These are phyloP conservation scores for Ameiurus melas DNA, from an alignment of 2,113 vertebrate species.

Conservation along the genomic window DNA sequence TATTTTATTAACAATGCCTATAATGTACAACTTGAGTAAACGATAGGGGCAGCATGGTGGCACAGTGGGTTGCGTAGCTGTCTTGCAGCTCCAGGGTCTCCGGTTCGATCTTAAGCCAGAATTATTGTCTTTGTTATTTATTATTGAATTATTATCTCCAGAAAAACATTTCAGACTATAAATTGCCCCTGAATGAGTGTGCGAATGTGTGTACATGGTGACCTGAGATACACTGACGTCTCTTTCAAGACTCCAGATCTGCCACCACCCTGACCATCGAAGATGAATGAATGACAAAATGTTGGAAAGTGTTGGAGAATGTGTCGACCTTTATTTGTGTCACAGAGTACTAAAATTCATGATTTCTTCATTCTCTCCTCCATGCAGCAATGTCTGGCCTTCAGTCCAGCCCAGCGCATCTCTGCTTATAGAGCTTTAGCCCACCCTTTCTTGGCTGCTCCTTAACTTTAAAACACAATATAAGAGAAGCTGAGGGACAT, in stretches of 20 bases:
- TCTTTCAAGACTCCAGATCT: not conserved
- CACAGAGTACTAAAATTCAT: not conserved
- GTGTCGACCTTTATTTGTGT: not conserved
- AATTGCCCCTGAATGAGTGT: not conserved
- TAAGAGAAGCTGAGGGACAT: not conserved
- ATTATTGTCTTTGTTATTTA: not conserved
- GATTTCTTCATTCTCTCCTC: slow-evolving; percentile 25
- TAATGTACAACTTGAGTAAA: not conserved
- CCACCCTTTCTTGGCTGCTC: slow-evolving; percentile 67
- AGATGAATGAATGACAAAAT: not conserved
- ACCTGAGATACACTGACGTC: not conserved
- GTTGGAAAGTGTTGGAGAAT: not conserved
- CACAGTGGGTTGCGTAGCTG: not conserved
- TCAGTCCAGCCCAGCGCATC: slow-evolving; percentile 68
- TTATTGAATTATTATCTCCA: too few relatives aligned
- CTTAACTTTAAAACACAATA: slow-evolving; percentile 34
- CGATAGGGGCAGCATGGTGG: not conserved
- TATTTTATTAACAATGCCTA: not conserved
- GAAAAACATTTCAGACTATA: not conserved
- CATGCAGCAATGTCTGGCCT: slow-evolving; percentile 69
- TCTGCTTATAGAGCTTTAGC: slow-evolving; percentile 69
- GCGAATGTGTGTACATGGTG: not conserved
- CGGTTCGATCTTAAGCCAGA: not conserved
- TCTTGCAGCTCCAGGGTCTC: not conserved
- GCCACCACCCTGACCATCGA: not conserved